phyloP scores from a whole-genome alignment of 1,140 invertebrate genomes.

The Stegodyphus mimosarum region DNA sequence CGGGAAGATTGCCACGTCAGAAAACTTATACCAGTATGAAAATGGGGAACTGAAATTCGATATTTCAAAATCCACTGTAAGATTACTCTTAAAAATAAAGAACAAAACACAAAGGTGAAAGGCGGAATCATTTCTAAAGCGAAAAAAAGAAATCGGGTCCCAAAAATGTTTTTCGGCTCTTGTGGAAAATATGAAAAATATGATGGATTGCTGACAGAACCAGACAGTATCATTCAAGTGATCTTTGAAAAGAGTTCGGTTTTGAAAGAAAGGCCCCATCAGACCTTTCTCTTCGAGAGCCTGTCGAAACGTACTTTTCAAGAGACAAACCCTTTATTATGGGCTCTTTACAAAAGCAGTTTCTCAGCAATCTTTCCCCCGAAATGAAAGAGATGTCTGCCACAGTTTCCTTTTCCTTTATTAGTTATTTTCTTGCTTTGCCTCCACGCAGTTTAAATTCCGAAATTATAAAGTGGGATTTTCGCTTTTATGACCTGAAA shows the following conservation, averaged over 20 bases:
- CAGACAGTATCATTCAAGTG: slow-evolving; percentile 31
- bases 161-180: slow-evolving; percentile 14
- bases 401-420: background rate
- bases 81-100: background rate
- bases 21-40: too few relatives aligned
- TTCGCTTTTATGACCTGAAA: too few relatives aligned
- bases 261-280: slow-evolving; percentile 21
- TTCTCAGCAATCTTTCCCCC: background rate
- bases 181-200: slow-evolving; percentile 21
- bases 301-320: slow-evolving; percentile 7
- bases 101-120: background rate
- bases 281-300: background rate
- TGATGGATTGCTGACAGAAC: slow-evolving; percentile 41
- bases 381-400: slow-evolving; percentile 22
- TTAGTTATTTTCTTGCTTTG: background rate
- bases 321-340: slow-evolving; percentile 34
- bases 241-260: slow-evolving; percentile 2
- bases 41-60: too few relatives aligned
- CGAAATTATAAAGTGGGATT: too few relatives aligned
- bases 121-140: background rate
- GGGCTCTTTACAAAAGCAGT: slow-evolving; percentile 8
- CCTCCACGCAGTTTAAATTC: too few relatives aligned
- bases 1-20: too few relatives aligned
- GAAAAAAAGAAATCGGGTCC: background rate
- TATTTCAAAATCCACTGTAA: too few relatives aligned